Evolutionary conservation across 2,113 vertebrate genomes (phyloP).

Genomic region (Aleadryas rufinucha): DNA sequence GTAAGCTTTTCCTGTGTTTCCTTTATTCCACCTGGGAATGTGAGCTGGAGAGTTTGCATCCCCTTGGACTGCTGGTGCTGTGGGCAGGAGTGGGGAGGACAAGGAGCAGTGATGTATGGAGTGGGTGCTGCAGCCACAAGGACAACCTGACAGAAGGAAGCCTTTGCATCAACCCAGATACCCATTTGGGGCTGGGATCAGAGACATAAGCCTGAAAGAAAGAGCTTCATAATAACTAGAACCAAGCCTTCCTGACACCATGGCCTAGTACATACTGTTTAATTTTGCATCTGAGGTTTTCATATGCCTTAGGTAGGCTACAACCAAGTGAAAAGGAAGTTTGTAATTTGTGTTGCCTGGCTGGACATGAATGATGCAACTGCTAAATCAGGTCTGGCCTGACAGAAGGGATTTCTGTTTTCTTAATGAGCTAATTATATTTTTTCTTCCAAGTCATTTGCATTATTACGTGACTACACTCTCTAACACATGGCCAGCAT

Average conservation of each 20-base stretch:
- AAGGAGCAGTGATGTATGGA: accelerated
- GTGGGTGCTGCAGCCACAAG: neutral
- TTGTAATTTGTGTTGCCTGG: neutral
- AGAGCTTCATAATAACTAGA: neutral
- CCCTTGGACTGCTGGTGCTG: neutral
- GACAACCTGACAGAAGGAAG: neutral
- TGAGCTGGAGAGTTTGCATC: neutral
- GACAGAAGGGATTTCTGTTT: neutral
- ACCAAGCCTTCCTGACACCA: neutral
- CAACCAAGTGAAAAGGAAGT: neutral
- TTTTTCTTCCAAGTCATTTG: neutral
- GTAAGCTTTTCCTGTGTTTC: neutral
- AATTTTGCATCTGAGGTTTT: neutral
- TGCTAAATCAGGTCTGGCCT: neutral
- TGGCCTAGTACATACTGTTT: neutral
- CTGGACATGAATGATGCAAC: neutral
- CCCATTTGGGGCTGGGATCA: neutral
- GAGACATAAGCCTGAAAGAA: neutral
- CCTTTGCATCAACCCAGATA: neutral
- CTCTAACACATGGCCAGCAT: neutral
- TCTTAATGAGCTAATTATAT: constrained; percentile 27
- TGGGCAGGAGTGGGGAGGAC: neutral
- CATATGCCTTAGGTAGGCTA: neutral
- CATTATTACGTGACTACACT: neutral
- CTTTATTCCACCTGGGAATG: neutral